Base-by-base conservation (phyloP, 2,888 invertebrate species). In the Nemotelus nigrinus region DNA sequence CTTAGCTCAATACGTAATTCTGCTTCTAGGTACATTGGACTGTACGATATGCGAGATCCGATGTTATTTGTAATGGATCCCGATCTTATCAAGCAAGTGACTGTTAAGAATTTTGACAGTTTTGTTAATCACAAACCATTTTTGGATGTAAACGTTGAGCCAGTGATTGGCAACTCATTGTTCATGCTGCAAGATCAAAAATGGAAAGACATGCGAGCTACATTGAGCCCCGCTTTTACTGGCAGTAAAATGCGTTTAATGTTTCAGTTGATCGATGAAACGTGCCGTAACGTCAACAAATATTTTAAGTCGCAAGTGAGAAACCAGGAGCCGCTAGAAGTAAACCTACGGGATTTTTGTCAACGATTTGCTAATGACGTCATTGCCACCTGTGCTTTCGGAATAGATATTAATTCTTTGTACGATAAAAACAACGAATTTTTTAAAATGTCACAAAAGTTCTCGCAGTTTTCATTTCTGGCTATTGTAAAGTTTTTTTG, bases 201-300 rank as follows among this genome's bases (percentile, higher is more conserved):
- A 68, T 81, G 81, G 81, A 79, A 78, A 70, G 78, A 84, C 63
- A 84, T 85, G 84, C 79, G 85, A 45, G 80, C 83, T 1, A 87
- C 87, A 0, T 79, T 88, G 2, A 88, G 88, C 60, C 90, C 90
- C 2, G 87, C 88, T 0, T 89, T 89, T 81, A 89, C 90, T 5
- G 87, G 89, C 60, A 88, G 88, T 60, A 89, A 89, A 83, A 89
- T 90, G 80, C 86, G 87, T 5, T 85, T 87, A 78, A 89, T 90
- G 86, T 84, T 84, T 45, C 77, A 81, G 2, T 63, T 86, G 64
- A 81, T 86, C 77, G 82, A 81, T 39, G 83, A 84, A 8, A 85
- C 84, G 64, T 83, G 85, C 39, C 58, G 47, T 1, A 58, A 47
- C 41, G 74, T 76, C 1, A 71, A 78, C 6, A 53, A 78, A 7